phyloP scores from a whole-genome alignment of 92 coral and sea anemone species.

The Chrysogorgia sp. region DNA sequence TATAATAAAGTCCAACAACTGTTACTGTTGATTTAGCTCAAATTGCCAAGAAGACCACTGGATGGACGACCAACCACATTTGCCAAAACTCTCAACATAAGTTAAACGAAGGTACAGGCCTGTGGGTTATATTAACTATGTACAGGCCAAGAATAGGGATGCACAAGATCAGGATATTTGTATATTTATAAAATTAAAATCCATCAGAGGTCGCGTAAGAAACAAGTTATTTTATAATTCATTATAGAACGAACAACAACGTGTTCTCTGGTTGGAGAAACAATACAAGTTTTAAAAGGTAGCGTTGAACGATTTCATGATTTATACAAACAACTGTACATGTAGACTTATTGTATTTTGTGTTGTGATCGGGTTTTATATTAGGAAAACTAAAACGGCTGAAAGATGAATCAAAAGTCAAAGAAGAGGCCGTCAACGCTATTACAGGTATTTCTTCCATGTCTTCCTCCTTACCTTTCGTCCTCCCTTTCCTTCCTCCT shows the following conservation, averaged over 20 bases:
- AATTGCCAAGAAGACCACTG: constrained; percentile 49
- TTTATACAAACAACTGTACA: not conserved
- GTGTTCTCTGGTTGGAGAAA: constrained; percentile 29
- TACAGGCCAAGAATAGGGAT: not conserved
- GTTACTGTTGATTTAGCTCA: constrained; percentile 52
- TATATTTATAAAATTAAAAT: too few species aligned
- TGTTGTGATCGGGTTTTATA: not conserved
- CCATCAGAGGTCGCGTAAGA: too few species aligned
- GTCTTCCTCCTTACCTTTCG: not conserved
- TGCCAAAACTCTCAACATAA: constrained; percentile 27
- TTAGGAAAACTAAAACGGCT: constrained; percentile 22
- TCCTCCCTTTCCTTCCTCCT: too few species aligned
- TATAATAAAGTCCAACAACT: too few species aligned
- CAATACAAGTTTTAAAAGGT: constrained; percentile 35
- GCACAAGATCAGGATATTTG: too few species aligned
- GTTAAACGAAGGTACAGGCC: constrained; percentile 38
- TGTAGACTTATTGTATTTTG: not conserved
- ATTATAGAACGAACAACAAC: not conserved
- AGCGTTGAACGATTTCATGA: not conserved
- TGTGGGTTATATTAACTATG: too few species aligned
- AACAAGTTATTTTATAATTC: too few species aligned
- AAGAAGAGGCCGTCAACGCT: constrained; percentile 23
- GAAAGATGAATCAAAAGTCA: constrained; percentile 34
- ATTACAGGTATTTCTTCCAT: constrained; percentile 18
- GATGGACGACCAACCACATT: constrained; percentile 18